Conservation (phyloP, 2,888 invertebrate species). For the Sinhomidia bicolor region DNA sequence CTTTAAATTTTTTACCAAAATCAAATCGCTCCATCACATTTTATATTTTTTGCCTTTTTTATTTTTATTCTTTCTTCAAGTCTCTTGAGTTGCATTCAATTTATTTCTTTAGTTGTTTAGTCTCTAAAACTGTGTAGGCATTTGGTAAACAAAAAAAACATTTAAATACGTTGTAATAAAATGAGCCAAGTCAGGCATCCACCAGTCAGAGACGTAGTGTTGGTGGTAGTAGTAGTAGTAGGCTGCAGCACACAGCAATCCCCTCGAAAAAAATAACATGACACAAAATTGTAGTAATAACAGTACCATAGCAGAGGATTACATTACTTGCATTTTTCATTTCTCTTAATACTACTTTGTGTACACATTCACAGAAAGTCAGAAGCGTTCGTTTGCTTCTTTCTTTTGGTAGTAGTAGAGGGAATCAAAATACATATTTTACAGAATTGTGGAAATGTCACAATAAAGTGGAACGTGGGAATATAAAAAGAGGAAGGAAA, state of each 20-base stretch:
- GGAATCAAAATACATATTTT: slow-evolving; percentile 35
- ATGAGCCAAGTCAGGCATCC: too few relatives aligned
- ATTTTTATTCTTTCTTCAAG: not conserved
- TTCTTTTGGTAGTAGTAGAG: not conserved
- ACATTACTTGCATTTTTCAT: not conserved
- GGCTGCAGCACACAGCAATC: too few relatives aligned
- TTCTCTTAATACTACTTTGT: not conserved
- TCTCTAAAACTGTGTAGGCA: too few relatives aligned
- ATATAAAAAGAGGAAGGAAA: not conserved
- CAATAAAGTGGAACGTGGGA: slow-evolving; percentile 3
- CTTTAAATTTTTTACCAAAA: too few relatives aligned
- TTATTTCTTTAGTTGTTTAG: not conserved
- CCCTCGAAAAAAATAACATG: too few relatives aligned
- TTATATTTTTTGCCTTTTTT: not conserved
- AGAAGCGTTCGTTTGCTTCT: not conserved
- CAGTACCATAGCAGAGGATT: not conserved
- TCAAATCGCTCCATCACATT: not conserved
- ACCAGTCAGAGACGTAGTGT: too few relatives aligned
- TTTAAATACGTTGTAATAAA: too few relatives aligned
- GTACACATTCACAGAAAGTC: too few relatives aligned
- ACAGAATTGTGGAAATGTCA: not conserved
- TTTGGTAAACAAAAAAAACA: too few relatives aligned
- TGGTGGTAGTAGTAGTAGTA: too few relatives aligned
- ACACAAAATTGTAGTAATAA: not conserved
- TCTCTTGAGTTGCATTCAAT: slow-evolving; percentile 40